Base-by-base conservation (phyloP, 2,113 vertebrate species). In the Lycocorax pyrrhopterus region DNA sequence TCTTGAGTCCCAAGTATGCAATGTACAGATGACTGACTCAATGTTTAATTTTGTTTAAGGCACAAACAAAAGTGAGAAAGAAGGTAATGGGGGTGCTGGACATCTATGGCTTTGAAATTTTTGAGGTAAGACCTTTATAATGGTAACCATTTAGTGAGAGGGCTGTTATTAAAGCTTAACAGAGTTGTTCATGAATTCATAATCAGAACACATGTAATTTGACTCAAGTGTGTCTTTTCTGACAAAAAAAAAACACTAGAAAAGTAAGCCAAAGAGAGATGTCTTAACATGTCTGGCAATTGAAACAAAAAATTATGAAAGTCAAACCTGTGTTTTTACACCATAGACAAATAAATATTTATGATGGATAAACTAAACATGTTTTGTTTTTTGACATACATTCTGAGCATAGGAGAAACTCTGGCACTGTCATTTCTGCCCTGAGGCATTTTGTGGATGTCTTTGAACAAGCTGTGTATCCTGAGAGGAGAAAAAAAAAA, bases 91-190 rank as follows among this genome's bases (percentile, higher is more conserved):
- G 99, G 16, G 99, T 99, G 60, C 95, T 99, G 95, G 99, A 99
- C 97, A 99, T 99, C 94, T 99, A 99, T 46, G 99, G 99, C 94
- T 99, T 99, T 98, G 99, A 99, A 97, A 99, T 99, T 97, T 99
- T 99, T 97, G 99, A 99, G 99, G 99, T 99, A 98, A 98, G 98
- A 46, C 41, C 27, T 91, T 89, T 71, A 60, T 72, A 81, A 49
- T 33, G 7, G 12, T 49, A 60, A 89, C 37, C 9, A 19, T 73
- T 60, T 51, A 51, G 29, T 1, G 1, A 58, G 27, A 87, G 29
- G 84, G 49, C 10, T 87, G 27, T 89, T 83, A 41, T 20, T 91
- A 69, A 85, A 85, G 25, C 27, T 72, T 73, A 52, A 67, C 63
- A 80, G 43, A 71, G 7, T 49, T 56, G 37, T 62, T 87, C 4